Conservation (phyloP, 2,797 vertebrate genomes). For the Mico argentatus region DNA sequence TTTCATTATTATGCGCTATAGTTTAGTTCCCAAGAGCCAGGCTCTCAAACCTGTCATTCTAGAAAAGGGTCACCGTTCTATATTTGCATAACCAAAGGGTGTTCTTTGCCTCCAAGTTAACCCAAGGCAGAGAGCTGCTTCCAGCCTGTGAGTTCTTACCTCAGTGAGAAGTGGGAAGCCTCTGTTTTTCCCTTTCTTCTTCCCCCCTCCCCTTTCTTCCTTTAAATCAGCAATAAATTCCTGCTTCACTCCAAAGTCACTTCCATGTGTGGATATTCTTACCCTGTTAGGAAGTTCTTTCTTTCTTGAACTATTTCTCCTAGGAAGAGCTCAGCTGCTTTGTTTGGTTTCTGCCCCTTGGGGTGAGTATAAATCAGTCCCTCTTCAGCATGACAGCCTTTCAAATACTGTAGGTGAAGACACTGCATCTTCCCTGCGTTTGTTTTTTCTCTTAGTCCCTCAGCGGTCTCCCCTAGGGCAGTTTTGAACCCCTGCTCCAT, state of each 20-base stretch:
- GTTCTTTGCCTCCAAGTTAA: background rate
- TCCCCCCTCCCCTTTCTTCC: background rate
- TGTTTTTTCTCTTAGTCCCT: background rate
- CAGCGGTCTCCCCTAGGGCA: background rate
- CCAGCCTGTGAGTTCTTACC: background rate
- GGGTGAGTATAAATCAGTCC: conserved; percentile 15
- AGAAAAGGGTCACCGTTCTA: background rate
- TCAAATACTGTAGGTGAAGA: conserved; percentile 11
- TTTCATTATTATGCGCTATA: conserved; percentile 33
- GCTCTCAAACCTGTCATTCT: conserved; percentile 36
- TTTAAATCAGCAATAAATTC: background rate
- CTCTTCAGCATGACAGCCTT: conserved; percentile 48
- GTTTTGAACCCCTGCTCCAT: background rate
- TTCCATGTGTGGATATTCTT: background rate
- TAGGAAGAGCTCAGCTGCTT: background rate
- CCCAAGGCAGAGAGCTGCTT: conserved; percentile 6
- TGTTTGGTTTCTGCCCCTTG: background rate
- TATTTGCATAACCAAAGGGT: conserved; percentile 48
- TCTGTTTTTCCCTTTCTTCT: background rate
- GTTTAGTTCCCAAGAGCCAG: conserved; percentile 6
- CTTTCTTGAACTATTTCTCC: conserved; percentile 39
- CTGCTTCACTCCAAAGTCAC: background rate
- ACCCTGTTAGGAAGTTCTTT: background rate
- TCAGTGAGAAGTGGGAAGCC: background rate
- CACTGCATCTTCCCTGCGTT: background rate